Percentiles rank a stretch among this genome's conserved stretches.
These are phyloP conservation scores for Lysandra coridon DNA, from an alignment of 2,888 invertebrate species.

Conservation along the genomic window DNA sequence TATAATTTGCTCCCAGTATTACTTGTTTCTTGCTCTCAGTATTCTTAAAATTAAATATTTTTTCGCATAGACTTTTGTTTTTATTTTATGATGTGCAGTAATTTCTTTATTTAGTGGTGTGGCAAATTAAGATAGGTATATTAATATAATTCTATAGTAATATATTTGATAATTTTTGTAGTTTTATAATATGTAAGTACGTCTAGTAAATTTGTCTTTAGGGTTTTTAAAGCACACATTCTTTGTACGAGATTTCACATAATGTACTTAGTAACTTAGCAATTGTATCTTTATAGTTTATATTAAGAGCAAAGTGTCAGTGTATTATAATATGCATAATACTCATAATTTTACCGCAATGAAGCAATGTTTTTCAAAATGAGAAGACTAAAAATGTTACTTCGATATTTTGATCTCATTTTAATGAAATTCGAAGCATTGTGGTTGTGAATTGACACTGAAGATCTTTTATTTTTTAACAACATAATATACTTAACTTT, in stretches of 20 bases:
- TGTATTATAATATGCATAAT: constrained; percentile 28
- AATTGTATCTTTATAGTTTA: constrained; percentile 29
- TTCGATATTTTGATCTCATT: neutral
- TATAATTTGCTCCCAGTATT: neutral
- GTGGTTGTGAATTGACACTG: neutral
- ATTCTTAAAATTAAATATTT: neutral
- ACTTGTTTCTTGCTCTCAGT: neutral
- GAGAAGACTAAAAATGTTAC: neutral
- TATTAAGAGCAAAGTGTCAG: constrained; percentile 8
- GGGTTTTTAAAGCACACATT: neutral
- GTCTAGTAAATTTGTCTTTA: constrained; percentile 13
- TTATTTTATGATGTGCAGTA: neutral
- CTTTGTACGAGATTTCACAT: neutral
- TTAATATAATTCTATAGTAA: constrained; percentile 6
- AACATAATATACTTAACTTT: neutral
- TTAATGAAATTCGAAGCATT: neutral
- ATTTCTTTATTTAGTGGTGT: neutral
- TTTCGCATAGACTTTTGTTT: neutral
- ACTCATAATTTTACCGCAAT: constrained; percentile 31
- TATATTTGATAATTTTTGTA: constrained; percentile 16
- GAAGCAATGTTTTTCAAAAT: neutral
- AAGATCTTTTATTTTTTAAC: neutral
- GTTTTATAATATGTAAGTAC: constrained; percentile 15
- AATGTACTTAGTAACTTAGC: constrained; percentile 32
- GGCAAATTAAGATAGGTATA: constrained; percentile 10